Evolutionary conservation across 1,140 invertebrate species (phyloP).

Genomic region (Magallana gigas): DNA sequence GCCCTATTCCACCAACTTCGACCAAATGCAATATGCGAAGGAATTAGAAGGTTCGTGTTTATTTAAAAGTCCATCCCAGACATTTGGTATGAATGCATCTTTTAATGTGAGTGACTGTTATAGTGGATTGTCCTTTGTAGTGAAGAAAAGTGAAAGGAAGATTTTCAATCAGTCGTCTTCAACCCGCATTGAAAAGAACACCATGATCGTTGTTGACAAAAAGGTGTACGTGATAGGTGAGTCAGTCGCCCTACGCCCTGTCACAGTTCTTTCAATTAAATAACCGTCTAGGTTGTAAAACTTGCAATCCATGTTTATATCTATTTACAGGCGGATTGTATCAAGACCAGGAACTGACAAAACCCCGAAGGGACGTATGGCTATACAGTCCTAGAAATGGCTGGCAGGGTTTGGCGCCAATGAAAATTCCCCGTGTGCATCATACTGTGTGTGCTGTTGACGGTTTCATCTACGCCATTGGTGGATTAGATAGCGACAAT

Average conservation of each 20-base stretch:
- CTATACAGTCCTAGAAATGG: neutral
- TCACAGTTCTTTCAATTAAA: no score
- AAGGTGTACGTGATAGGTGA: constrained; percentile 10
- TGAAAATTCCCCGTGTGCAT: constrained; percentile 49
- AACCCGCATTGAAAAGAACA: neutral
- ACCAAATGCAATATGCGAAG: no score
- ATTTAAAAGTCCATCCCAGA: no score
- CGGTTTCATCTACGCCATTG: constrained; percentile 58
- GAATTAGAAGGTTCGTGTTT: no score
- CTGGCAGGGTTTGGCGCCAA: constrained; percentile 45
- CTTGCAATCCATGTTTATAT: no score
- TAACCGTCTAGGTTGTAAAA: no score
- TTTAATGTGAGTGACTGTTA: no score
- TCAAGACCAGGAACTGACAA: neutral
- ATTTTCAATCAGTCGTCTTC: no score
- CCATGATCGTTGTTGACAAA: neutral
- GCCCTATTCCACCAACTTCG: neutral
- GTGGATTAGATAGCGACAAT: constrained; percentile 47
- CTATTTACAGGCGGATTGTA: neutral
- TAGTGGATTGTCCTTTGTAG: no score
- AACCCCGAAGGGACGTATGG: neutral
- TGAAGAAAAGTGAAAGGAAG: no score
- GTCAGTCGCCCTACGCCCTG: neutral
- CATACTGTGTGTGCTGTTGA: constrained; percentile 43
- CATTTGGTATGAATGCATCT: no score